These are phyloP conservation scores for Neosilurus hyrtlii DNA, from an alignment of 2,797 vertebrate genomes.

Conservation along the genomic window DNA sequence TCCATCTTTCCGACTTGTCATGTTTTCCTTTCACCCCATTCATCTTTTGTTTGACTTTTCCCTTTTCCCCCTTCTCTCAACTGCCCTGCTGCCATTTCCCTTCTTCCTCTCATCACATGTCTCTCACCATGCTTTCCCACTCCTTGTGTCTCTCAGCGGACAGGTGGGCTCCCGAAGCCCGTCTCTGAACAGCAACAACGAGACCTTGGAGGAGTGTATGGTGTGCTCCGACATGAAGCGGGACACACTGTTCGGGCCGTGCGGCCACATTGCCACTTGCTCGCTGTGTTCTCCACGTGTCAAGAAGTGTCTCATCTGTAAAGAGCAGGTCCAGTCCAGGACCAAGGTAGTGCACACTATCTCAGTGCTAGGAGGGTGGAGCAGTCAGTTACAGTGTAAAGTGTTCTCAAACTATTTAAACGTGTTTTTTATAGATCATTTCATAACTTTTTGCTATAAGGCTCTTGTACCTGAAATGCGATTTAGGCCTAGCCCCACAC, in stretches of 20 bases:
- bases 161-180: constrained; percentile 96
- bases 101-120: background rate
- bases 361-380: background rate
- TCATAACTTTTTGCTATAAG: background rate
- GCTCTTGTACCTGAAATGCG: too few relatives aligned
- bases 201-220: constrained; percentile 98
- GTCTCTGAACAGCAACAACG: constrained; percentile 92
- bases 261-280: constrained; percentile 97
- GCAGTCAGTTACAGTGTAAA: too few relatives aligned
- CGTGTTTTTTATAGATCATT: background rate
- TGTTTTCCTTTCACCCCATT: constrained; percentile 26
- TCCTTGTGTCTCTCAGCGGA: constrained; percentile 72
- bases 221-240: constrained; percentile 99
- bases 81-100: background rate
- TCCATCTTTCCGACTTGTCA: constrained; percentile 45
- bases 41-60: constrained; percentile 22
- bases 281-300: constrained; percentile 97
- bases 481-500: too few relatives aligned
- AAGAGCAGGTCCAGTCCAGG: constrained; percentile 97
- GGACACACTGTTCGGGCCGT: constrained; percentile 96
- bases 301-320: constrained; percentile 99
- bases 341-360: constrained; percentile 85
- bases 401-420: background rate
- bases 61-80: constrained; percentile 3
- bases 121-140: background rate